phyloP scores from a whole-genome alignment of 2,888 invertebrate species.

The Buathra laborator region DNA sequence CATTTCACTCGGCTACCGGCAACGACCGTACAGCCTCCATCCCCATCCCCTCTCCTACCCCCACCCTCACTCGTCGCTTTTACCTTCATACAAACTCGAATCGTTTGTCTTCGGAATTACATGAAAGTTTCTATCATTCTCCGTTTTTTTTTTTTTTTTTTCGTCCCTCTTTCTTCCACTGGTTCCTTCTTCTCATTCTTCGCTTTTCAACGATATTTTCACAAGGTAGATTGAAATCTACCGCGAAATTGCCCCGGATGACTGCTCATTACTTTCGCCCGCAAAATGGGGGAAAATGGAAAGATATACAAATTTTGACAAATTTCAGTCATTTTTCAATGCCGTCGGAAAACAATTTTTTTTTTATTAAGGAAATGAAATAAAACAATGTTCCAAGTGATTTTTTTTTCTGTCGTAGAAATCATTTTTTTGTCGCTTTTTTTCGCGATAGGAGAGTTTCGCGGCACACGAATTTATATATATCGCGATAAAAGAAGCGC shows the following conservation, averaged over 20 bases:
- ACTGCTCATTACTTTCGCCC: conserved; percentile 35
- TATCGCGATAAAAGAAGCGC: not conserved
- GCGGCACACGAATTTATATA: not conserved
- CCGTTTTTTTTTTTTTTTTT: conserved; percentile 11
- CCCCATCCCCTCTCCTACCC: no score
- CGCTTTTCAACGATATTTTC: conserved; percentile 50
- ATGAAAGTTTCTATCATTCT: conserved; percentile 61
- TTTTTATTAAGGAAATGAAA: not conserved
- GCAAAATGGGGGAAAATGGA: conserved; percentile 31
- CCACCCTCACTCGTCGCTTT: conserved; percentile 1
- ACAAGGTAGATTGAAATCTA: conserved; percentile 59
- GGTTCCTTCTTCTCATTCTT: conserved; percentile 51
- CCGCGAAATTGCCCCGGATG: conserved; percentile 55
- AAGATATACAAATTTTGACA: not conserved
- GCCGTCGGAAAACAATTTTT: not conserved
- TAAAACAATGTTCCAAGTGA: not conserved
- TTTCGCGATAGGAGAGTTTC: not conserved
- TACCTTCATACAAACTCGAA: conserved; percentile 63
- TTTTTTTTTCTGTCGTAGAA: not conserved
- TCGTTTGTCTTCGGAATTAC: conserved; percentile 69
- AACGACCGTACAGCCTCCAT: conserved; percentile 30
- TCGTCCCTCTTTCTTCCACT: conserved; percentile 20
- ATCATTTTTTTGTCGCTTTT: not conserved
- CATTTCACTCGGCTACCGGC: conserved; percentile 54
- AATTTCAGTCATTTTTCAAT: not conserved